These are phyloP conservation scores for Aphidius ervi DNA, from an alignment of 1,140 invertebrate species.

Conservation along the genomic window DNA sequence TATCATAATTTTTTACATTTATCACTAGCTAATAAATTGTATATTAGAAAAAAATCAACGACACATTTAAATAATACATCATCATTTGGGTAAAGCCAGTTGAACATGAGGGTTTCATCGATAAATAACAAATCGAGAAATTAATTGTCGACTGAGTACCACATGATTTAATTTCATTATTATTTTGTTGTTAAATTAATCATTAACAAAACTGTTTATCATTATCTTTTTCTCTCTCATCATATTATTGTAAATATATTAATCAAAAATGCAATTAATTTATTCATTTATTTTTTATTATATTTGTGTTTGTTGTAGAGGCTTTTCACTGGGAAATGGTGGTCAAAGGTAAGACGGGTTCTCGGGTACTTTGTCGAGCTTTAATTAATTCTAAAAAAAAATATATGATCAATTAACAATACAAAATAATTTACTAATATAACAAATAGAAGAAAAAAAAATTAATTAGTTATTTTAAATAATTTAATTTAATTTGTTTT, in stretches of 20 bases:
- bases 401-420: not conserved
- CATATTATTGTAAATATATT: conserved; percentile 6
- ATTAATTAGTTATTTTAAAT: not conserved
- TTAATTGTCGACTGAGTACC: conserved; percentile 16
- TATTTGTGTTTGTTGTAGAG: conserved; percentile 57
- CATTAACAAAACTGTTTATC: not conserved
- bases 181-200: not conserved
- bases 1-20: too few relatives aligned
- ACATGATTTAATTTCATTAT: conserved; percentile 4
- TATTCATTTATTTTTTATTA: conserved; percentile 15
- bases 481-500: conserved; percentile 25
- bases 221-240: not conserved
- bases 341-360: conserved; percentile 44
- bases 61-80: too few relatives aligned
- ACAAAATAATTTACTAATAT: not conserved
- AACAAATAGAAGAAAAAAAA: not conserved
- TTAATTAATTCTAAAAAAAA: conserved; percentile 12
- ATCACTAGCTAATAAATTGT: too few relatives aligned
- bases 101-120: too few relatives aligned
- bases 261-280: conserved; percentile 9
- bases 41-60: too few relatives aligned
- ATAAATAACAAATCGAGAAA: too few relatives aligned
- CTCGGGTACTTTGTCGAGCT: conserved; percentile 31
- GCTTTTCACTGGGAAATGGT: conserved; percentile 47
- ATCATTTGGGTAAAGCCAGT: not conserved